Base-by-base conservation (phyloP, 1,140 invertebrate genomes). In the Trichoplusia ni region DNA sequence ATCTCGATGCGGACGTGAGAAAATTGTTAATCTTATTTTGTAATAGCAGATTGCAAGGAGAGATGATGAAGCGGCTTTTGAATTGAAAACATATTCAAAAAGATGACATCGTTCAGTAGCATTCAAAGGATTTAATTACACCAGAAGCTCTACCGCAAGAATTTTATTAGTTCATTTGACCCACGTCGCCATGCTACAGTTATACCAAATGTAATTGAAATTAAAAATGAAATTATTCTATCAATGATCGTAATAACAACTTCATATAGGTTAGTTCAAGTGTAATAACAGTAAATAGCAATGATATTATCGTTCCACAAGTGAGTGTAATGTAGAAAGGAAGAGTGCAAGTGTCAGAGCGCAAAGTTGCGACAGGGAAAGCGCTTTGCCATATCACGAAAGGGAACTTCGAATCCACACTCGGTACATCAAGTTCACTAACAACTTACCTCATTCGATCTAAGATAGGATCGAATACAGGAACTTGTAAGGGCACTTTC, bases 1-100 rank as follows among this genome's bases (percentile, higher is more conserved):
- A 82, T 79, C 78, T 79, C 73, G 77, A 84, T 79, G 79, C 75
- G 84, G 77, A 85, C 82, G 82, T 87, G 79, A 89, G 80, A 84
- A 81, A 86, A 86, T 82, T 81, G 75, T 81, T 77, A 81, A 75
- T 79, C 73, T 80, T 81, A 82, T 79, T 82, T 84, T 81, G 69
- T 79, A 76, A 73, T 81, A 75, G 65, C 64, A 74, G 59, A 77
- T 73, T 63, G 70, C 70, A 73, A 67, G 65, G 71, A 59, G 21
- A 68, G 68, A 74, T 76, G 69, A 77, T 73, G 38, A 64, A 74
- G 71, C 71, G 64, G 35, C 60, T 72, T 81, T 77, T 68, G 49
- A 75, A 64, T 68, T 44, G 54, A 64, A 60, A 56, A 67, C 58
- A 56, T 58, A 58, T 62, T 67, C 46, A 58, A 58, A 64, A 65